Base-by-base conservation (phyloP, 1,140 invertebrate genomes). In the Pseudomyrmex concolor region DNA sequence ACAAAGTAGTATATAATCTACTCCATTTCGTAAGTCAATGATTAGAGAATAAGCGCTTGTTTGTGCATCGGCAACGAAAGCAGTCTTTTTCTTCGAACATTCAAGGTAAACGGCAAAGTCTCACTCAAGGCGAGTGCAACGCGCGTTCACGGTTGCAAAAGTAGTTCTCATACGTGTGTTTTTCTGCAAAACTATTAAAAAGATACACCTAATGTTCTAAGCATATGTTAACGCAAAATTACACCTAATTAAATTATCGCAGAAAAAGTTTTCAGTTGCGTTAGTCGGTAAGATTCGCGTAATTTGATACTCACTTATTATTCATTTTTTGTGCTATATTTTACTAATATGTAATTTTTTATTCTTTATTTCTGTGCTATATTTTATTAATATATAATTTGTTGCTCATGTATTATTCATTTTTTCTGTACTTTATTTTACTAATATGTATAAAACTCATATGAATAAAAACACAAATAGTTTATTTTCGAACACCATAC, bases 21-120 rank as follows among this genome's bases (percentile, higher is more conserved):
- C 8, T 60, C 25, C 5, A 80, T 80, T 71, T 70, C 3, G n/a
- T 76, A 59, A 80, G 15, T 50, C 43, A 43, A 4, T n/a, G 66
- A 70, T 80, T 59, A 80, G 22, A 80, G 48, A 59, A 70, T 70
- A 48, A 70, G 2, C 60, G 13, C 54, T 66, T 82, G 68, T 77
- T 84, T 86, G 78, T 71, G 54, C 57, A 64, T n/a, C 17, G 13
- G 55, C 51, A 84, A 34, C 64, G 67, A 86, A 88, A 86, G 34
- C 25, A 88, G 43, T 34, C 48, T 84, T 82, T 86, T 87, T 86
- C 66, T 80, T 68, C 43, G 8, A 60, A 15, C 64, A 57, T 45
- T 82, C 87, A 89, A 89, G 88, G 88, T 89, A 55, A 89, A 89
- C 88, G 25, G 62, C 81, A 64, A 66, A 34, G 34, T 57, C 60